Evolutionary conservation across 2,797 vertebrate genomes (phyloP).

Genomic region (Fundulus diaphanus): DNA sequence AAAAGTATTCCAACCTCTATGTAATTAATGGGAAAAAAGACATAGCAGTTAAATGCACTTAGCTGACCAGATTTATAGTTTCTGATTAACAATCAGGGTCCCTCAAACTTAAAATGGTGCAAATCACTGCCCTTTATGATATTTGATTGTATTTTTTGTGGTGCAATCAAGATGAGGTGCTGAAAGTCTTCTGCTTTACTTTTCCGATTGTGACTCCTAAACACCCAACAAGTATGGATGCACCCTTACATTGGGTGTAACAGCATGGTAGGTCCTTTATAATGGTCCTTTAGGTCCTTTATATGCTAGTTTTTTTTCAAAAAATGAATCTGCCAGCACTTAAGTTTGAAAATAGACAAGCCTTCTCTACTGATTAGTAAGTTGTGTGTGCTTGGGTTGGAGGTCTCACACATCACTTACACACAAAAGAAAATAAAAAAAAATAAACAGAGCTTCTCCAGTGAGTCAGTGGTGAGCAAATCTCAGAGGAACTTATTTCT

Average conservation of each 20-base stretch:
- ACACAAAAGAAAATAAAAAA: neutral
- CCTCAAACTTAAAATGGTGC: neutral
- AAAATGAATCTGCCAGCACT: neutral
- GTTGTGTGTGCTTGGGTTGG: neutral
- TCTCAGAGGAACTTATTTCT: constrained; percentile 48
- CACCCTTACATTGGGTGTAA: neutral
- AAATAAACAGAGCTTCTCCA: constrained; percentile 11
- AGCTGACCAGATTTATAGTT: neutral
- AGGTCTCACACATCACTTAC: neutral
- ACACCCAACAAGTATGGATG: neutral
- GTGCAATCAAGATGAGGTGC: neutral
- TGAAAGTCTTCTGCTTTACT: neutral
- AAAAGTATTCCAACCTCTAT: too few species aligned
- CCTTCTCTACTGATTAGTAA: neutral
- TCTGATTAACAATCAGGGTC: neutral
- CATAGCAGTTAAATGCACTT: neutral
- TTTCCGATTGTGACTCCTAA: neutral
- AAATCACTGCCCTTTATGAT: neutral
- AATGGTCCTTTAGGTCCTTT: too few species aligned
- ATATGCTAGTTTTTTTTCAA: too few species aligned
- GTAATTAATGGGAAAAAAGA: too few species aligned
- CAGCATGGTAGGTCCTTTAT: neutral
- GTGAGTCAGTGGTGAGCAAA: constrained; percentile 12
- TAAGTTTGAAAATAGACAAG: neutral
- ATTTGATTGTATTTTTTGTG: too few species aligned